These are phyloP conservation scores for Macrotus californicus DNA, from an alignment of 2,113 vertebrate genomes.

Conservation along the genomic window DNA sequence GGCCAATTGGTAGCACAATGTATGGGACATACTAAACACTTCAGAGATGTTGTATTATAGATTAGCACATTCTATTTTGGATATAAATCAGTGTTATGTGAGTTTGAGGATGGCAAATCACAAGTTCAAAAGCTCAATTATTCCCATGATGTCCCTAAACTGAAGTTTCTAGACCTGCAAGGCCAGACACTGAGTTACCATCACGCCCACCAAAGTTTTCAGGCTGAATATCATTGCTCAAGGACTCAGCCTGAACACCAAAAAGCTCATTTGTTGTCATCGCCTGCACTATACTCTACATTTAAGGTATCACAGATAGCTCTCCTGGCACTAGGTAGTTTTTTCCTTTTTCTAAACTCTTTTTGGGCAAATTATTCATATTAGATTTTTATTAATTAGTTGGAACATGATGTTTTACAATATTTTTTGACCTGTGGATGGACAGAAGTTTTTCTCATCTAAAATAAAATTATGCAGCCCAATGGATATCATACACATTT, in stretches of 20 bases:
- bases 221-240: not conserved
- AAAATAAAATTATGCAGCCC: not conserved
- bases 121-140: not conserved
- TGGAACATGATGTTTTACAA: not conserved
- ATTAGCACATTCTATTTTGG: not conserved
- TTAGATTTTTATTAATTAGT: not conserved
- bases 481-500: not conserved
- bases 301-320: not conserved
- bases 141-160: not conserved
- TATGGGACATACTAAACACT: not conserved
- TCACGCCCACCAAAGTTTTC: not conserved
- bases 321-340: not conserved
- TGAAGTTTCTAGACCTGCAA: not conserved
- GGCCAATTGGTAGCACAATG: not conserved
- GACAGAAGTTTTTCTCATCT: not conserved
- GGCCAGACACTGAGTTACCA: fast-evolving
- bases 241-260: not conserved
- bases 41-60: not conserved
- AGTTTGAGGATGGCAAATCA: not conserved
- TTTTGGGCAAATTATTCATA: not conserved
- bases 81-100: not conserved
- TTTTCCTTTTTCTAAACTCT: not conserved
- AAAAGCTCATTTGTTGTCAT: not conserved
- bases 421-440: not conserved
- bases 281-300: not conserved